Evolutionary conservation across 2,797 vertebrate species (phyloP).

Genomic region (Hyperoplus lanceolatus): DNA sequence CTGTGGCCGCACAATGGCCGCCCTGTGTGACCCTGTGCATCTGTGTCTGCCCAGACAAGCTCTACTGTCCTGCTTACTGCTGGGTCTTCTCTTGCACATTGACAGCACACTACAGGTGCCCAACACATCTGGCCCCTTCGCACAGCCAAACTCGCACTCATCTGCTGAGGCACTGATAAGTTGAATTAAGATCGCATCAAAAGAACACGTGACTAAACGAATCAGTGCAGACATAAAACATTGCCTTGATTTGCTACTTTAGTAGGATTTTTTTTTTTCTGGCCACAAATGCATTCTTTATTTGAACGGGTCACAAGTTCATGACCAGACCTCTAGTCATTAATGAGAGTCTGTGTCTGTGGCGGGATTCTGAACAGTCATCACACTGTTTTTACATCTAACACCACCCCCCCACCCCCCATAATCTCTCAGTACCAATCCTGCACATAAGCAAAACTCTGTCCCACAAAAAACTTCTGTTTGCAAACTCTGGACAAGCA

Average conservation of each 20-base stretch:
- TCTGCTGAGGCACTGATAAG: constrained; percentile 60
- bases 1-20: constrained; percentile 68
- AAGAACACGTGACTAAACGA: constrained; percentile 47
- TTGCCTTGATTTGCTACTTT: constrained; percentile 65
- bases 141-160: constrained; percentile 47
- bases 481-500: constrained; percentile 71
- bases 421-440: constrained; percentile 79
- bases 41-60: constrained; percentile 78
- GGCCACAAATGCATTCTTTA: constrained; percentile 75
- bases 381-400: constrained; percentile 78
- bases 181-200: constrained; percentile 54
- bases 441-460: constrained; percentile 80
- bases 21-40: constrained; percentile 82
- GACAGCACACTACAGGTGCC: constrained; percentile 80
- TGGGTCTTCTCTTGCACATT: constrained; percentile 61
- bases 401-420: constrained; percentile 41
- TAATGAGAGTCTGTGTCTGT: constrained; percentile 80
- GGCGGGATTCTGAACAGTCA: constrained; percentile 75
- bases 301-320: constrained; percentile 79
- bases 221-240: constrained; percentile 50
- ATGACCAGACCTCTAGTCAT: constrained; percentile 72
- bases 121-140: constrained; percentile 75
- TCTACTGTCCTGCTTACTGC: constrained; percentile 72
- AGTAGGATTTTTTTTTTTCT: constrained; percentile 61
- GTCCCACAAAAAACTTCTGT: constrained; percentile 74